A percentile compares a stretch with the other conserved stretches of the same genome.
phyloP scores from a whole-genome alignment of 2,113 vertebrate genomes.

The Ariopsis seemanni region DNA sequence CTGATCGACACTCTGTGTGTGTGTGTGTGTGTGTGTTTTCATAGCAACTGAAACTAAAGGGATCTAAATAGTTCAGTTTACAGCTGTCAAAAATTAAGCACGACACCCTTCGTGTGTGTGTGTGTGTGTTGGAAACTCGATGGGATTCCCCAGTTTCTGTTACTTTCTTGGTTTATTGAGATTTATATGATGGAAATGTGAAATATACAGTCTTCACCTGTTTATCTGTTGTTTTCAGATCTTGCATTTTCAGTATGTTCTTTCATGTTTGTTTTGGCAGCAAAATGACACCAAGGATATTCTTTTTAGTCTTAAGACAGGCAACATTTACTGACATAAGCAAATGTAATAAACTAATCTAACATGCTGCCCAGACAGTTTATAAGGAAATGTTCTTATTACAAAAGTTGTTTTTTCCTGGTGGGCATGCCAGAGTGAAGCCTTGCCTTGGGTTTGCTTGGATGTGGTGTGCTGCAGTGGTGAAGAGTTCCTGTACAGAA shows the following conservation, averaged over 20 bases:
- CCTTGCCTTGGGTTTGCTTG: neutral
- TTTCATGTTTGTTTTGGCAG: neutral
- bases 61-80: neutral
- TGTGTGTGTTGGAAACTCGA: neutral
- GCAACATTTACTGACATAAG: neutral
- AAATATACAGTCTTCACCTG: neutral
- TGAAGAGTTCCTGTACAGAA: neutral
- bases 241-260: too few species aligned
- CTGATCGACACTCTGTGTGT: too few species aligned
- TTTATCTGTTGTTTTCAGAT: neutral
- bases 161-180: neutral
- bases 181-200: too few species aligned
- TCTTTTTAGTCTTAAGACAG: neutral
- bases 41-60: neutral
- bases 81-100: neutral
- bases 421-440: neutral
- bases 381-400: neutral
- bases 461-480: neutral
- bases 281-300: neutral
- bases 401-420: neutral
- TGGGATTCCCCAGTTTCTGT: neutral
- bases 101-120: neutral
- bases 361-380: too few species aligned
- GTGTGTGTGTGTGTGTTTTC: slow-evolving; percentile 11
- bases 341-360: neutral